A percentile compares a stretch with the other conserved stretches of the same genome.
phyloP scores from a whole-genome alignment of 2,113 vertebrate species.

The Hippopotamus amphibius region DNA sequence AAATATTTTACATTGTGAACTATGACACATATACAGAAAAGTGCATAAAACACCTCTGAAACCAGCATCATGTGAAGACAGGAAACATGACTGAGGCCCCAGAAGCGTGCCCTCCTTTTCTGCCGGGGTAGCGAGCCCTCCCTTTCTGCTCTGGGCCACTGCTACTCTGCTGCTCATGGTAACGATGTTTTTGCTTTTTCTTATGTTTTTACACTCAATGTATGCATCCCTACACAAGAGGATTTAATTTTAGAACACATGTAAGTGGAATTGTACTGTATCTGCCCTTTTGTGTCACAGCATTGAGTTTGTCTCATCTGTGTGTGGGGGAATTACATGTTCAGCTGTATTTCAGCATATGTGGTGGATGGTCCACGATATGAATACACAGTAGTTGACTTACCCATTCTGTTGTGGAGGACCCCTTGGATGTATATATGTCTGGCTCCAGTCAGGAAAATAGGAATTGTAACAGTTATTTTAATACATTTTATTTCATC shows the following conservation, averaged over 20 bases:
- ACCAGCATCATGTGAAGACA: accelerated
- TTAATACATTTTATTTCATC: neutral
- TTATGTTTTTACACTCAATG: no score
- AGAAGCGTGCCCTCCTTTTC: accelerated
- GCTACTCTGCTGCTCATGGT: neutral
- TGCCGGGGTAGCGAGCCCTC: neutral
- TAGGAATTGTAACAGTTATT: neutral
- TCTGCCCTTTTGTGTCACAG: neutral
- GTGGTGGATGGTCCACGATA: neutral
- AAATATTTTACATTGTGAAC: neutral
- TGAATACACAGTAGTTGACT: neutral
- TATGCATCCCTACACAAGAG: neutral
- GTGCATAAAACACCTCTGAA: no score
- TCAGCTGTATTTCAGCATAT: no score
- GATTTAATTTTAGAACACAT: neutral
- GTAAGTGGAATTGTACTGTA: neutral
- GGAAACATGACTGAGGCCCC: neutral
- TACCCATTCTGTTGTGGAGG: no score
- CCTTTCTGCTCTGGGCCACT: neutral
- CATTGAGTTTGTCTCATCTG: neutral
- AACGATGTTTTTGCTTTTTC: accelerated
- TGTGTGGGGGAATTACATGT: neutral
- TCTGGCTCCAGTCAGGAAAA: neutral
- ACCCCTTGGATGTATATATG: neutral
- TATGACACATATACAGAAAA: neutral